A percentile compares a stretch with the other conserved stretches of the same genome.
Conservation (phyloP, 2,888 invertebrate species). For the Drosophila mimica region DNA sequence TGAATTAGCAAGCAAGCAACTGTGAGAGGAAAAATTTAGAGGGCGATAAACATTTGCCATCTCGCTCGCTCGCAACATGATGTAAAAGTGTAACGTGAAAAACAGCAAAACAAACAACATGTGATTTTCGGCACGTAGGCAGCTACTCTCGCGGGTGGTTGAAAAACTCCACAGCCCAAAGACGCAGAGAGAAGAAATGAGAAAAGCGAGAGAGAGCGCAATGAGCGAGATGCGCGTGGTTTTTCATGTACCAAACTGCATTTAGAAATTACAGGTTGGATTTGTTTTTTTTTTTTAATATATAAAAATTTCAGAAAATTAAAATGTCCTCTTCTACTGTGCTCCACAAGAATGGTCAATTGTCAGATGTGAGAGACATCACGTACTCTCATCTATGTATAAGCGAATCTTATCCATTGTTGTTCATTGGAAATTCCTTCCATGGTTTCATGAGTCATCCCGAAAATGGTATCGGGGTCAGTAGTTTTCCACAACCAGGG, state of each 20-base stretch:
- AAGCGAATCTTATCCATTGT: background rate
- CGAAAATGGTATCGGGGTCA: slow-evolving; percentile 12
- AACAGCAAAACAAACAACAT: slow-evolving; percentile 75
- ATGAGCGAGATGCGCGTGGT: slow-evolving; percentile 40
- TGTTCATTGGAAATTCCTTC: slow-evolving; percentile 1
- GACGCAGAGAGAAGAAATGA: slow-evolving; percentile 1
- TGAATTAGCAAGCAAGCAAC: slow-evolving; percentile 14
- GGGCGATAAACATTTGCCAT: slow-evolving; percentile 20
- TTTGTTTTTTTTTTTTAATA: background rate
- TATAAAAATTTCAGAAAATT: background rate
- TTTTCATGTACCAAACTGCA: slow-evolving; percentile 11
- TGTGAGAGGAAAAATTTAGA: background rate
- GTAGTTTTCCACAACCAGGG: slow-evolving; percentile 53
- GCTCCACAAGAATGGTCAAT: background rate
- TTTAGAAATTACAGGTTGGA: background rate
- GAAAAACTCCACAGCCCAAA: slow-evolving; percentile 48
- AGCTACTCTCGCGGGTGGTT: slow-evolving; percentile 54
- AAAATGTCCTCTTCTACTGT: background rate
- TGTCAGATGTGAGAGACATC: background rate
- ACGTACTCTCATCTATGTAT: background rate
- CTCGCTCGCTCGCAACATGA: slow-evolving; percentile 22
- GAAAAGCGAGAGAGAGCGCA: slow-evolving; percentile 17
- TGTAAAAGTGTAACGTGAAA: slow-evolving; percentile 51
- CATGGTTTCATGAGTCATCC: slow-evolving; percentile 42
- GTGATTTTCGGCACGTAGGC: slow-evolving; percentile 77